A percentile compares a stretch with the other conserved stretches of the same genome.
These are phyloP conservation scores for Triops longicaudatus DNA, from an alignment of 1,140 invertebrate species.

Conservation along the genomic window DNA sequence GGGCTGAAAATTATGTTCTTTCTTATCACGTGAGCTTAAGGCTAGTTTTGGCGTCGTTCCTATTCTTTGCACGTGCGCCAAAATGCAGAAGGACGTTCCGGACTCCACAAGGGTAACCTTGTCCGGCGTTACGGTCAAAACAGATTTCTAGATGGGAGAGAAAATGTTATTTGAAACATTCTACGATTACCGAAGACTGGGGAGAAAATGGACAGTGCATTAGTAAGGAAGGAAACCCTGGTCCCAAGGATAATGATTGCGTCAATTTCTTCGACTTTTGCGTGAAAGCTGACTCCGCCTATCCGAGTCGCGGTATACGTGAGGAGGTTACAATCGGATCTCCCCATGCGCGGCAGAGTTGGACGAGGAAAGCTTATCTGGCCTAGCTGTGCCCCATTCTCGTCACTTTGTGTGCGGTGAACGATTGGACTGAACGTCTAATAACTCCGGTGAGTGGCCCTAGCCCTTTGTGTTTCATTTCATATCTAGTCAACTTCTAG, in stretches of 20 bases:
- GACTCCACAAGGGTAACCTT: not conserved
- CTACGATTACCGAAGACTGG: not conserved
- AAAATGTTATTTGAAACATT: not conserved
- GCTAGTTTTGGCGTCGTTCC: not conserved
- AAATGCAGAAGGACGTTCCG: not conserved
- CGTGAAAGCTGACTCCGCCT: not conserved
- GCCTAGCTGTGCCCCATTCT: not conserved
- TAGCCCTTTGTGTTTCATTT: not conserved
- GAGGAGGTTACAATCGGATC: not conserved
- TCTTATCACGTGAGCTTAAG: not conserved
- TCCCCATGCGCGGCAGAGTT: not conserved
- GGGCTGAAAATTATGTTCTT: not conserved
- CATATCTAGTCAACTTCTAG: not conserved
- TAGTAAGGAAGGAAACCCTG: not conserved
- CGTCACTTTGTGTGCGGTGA: conserved; percentile 1
- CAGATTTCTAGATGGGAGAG: too few relatives aligned
- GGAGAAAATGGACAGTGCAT: not conserved
- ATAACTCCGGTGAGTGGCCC: not conserved
- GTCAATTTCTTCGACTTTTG: not conserved
- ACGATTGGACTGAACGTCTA: not conserved
- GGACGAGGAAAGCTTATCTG: not conserved
- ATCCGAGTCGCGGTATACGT: not conserved
- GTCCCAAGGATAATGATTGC: not conserved
- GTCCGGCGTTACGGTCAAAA: too few relatives aligned
- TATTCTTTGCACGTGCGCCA: not conserved